Conservation (phyloP, 2,888 invertebrate genomes). For the Rhingia rostrata region DNA sequence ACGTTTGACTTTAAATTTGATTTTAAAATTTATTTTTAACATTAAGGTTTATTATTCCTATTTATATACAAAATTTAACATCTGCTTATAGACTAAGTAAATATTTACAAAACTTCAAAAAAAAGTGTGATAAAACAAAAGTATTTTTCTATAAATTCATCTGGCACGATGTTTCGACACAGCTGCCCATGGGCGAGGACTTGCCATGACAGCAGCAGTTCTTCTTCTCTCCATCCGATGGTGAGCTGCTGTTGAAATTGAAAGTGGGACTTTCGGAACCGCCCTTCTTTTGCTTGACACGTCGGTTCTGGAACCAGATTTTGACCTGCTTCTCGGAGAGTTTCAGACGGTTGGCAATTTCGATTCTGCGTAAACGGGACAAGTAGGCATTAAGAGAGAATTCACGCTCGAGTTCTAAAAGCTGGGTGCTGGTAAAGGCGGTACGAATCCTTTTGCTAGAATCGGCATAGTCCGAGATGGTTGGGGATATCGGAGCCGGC, state of each 20-base stretch:
- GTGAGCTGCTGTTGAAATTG: conserved; percentile 76
- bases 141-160: conserved; percentile 25
- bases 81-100: not conserved
- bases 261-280: conserved; percentile 85
- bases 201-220: conserved; percentile 42
- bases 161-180: conserved; percentile 43
- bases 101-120: conserved; percentile 24
- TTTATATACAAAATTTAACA: conserved; percentile 12
- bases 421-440: conserved; percentile 95
- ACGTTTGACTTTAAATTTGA: not conserved
- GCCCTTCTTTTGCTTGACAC: conserved; percentile 97
- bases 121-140: too few relatives aligned
- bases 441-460: conserved; percentile 95
- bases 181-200: conserved; percentile 35
- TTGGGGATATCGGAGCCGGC: conserved; percentile 78
- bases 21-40: conserved; percentile 40
- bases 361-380: conserved; percentile 93
- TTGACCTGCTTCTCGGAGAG: conserved; percentile 97
- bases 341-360: conserved; percentile 94
- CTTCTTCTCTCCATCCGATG: conserved; percentile 38
- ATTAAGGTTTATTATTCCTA: not conserved
- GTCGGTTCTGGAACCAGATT: conserved; percentile 96
- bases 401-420: conserved; percentile 93
- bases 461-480: conserved; percentile 84
- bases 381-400: conserved; percentile 95